These are phyloP conservation scores for Drosophila mulleri DNA, from an alignment of 2,888 invertebrate genomes.

Conservation along the genomic window DNA sequence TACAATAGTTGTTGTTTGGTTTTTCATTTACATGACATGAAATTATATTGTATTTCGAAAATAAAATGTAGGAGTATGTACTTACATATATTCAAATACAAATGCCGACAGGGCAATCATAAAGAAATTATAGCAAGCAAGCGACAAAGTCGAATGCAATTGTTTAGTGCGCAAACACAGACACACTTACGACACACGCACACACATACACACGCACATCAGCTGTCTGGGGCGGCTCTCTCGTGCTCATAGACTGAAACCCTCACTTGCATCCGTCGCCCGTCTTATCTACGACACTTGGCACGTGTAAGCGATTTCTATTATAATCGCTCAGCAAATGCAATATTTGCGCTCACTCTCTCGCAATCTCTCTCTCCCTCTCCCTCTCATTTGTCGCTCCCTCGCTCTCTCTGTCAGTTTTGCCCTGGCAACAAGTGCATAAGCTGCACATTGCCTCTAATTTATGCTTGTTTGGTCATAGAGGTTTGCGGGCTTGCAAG, in stretches of 20 bases:
- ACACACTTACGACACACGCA: conserved; percentile 8
- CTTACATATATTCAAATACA: neutral
- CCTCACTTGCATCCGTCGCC: conserved; percentile 8
- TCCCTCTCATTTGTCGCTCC: conserved; percentile 1
- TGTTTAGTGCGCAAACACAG: conserved; percentile 51
- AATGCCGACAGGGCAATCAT: neutral
- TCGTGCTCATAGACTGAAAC: conserved; percentile 3
- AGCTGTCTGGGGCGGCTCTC: conserved; percentile 43
- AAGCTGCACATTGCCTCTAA: conserved; percentile 56
- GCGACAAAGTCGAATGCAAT: conserved; percentile 53
- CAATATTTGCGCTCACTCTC: conserved; percentile 43
- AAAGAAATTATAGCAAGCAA: conserved; percentile 17
- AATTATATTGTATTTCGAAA: neutral
- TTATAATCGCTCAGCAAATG: conserved; percentile 63
- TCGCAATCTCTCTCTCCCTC: conserved; percentile 2
- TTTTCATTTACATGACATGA: neutral
- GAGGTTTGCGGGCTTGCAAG: neutral
- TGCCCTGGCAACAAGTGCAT: conserved; percentile 58
- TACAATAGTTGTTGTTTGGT: neutral
- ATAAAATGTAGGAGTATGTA: neutral
- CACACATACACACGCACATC: conserved; percentile 16
- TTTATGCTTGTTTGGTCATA: conserved; percentile 45
- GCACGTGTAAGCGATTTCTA: conserved; percentile 78
- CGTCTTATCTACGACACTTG: conserved; percentile 46
- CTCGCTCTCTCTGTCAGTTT: conserved; percentile 19